Evolutionary conservation across 1,140 invertebrate genomes (phyloP).

Genomic region (Zaprionus gabonicus): DNA sequence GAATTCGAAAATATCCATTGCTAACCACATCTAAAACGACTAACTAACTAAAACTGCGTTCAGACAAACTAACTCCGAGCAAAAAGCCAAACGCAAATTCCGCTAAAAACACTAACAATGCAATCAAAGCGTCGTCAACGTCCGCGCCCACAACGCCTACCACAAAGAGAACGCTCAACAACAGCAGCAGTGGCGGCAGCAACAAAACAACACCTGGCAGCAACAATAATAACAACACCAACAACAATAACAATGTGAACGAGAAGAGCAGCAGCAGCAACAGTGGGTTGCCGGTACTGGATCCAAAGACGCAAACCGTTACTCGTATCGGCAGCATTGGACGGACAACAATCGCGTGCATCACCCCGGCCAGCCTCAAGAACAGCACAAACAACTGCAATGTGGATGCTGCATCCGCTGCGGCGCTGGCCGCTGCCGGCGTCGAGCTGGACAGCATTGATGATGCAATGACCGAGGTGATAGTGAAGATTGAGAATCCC

Average conservation of each 20-base stretch:
- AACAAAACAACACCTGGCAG: slow-evolving; percentile 27
- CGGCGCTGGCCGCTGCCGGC: slow-evolving; percentile 74
- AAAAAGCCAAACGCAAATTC: slow-evolving; percentile 63
- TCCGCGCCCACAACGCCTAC: slow-evolving; percentile 36
- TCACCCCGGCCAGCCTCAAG: slow-evolving; percentile 65
- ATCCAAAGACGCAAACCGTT: slow-evolving; percentile 68
- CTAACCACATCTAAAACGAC: slow-evolving; percentile 31
- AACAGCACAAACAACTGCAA: slow-evolving; percentile 67
- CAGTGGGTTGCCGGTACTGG: slow-evolving; percentile 28
- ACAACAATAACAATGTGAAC: slow-evolving; percentile 6
- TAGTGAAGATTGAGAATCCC: slow-evolving; percentile 81
- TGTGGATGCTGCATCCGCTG: slow-evolving; percentile 75
- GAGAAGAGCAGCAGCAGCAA: slow-evolving; percentile 14
- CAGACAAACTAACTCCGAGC: slow-evolving; percentile 73
- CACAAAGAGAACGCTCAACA: slow-evolving; percentile 43
- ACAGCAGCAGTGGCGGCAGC: slow-evolving; percentile 37
- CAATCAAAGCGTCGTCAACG: slow-evolving; percentile 20
- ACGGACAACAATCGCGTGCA: slow-evolving; percentile 79
- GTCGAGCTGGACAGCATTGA: slow-evolving; percentile 79
- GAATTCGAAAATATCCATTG: slow-evolving; percentile 25
- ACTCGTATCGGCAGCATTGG: slow-evolving; percentile 79
- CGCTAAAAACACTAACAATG: slow-evolving; percentile 71
- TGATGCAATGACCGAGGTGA: slow-evolving; percentile 78
- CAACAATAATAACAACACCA: slow-evolving; percentile 26
- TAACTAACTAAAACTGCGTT: slow-evolving; percentile 47